A percentile compares a stretch with the other conserved stretches of the same genome.
Conservation (phyloP, 2,113 vertebrate genomes). For the Hassar affinis region DNA sequence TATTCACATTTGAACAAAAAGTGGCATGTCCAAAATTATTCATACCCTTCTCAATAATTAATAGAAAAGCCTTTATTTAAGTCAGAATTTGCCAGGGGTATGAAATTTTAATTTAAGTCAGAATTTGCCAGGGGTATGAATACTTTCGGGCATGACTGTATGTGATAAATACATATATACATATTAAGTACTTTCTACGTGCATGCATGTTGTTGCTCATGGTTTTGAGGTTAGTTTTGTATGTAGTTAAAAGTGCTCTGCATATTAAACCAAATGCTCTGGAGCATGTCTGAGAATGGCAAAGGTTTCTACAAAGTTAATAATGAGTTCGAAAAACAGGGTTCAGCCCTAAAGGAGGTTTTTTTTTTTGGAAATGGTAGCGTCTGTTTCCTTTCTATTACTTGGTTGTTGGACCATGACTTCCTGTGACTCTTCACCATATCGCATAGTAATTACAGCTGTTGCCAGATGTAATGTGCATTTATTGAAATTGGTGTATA, state of each 20-base stretch:
- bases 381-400: constrained; percentile 27
- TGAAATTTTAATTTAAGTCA: too few species aligned
- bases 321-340: neutral
- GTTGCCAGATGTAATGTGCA: neutral
- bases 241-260: neutral
- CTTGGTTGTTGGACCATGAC: constrained; percentile 9
- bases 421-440: neutral
- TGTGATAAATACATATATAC: too few species aligned
- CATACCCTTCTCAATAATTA: too few species aligned
- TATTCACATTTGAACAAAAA: too few species aligned
- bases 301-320: neutral
- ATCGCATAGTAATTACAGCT: neutral
- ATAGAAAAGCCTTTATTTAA: too few species aligned
- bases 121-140: too few species aligned
- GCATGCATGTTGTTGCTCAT: neutral
- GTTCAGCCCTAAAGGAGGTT: too few species aligned
- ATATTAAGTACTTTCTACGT: too few species aligned
- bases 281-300: neutral
- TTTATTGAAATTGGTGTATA: neutral
- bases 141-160: too few species aligned
- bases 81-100: too few species aligned
- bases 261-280: neutral
- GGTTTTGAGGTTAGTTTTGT: neutral
- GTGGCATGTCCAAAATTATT: too few species aligned
- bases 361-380: neutral